Percentiles rank a stretch among this genome's conserved stretches.
Evolutionary conservation across 37 sponge, comb jelly and placozoan species (phyloP).

Genomic region (Chondrosia reniformis): DNA sequence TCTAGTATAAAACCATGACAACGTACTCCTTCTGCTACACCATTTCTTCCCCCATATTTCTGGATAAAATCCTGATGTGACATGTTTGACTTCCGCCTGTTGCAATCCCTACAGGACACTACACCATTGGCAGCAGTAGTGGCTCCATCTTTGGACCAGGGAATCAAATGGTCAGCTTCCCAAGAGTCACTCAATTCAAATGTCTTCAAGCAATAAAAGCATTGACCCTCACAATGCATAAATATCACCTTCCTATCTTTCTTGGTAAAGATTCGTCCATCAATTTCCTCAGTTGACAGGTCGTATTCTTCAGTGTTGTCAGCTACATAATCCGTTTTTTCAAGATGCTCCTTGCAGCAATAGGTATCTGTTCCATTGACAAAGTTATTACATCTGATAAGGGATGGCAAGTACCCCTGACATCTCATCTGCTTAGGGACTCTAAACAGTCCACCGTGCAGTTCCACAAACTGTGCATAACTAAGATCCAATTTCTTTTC

Average conservation of each 20-base stretch:
- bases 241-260: background rate
- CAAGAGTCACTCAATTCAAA: conserved; percentile 2
- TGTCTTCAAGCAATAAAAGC: conserved; percentile 5
- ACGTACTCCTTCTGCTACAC: background rate
- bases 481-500: background rate
- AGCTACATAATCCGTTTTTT: background rate
- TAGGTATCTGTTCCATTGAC: background rate
- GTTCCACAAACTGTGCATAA: background rate
- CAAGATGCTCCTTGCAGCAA: conserved; percentile 1
- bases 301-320: conserved; percentile 1
- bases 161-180: conserved; percentile 16
- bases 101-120: conserved; percentile 9
- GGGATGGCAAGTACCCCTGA: background rate
- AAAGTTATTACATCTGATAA: conserved; percentile 2
- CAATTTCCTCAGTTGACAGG: background rate
- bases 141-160: conserved; percentile 21
- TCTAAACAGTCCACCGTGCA: background rate
- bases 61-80: conserved; percentile 7
- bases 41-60: conserved; percentile 6
- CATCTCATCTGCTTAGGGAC: background rate
- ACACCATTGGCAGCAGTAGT: conserved; percentile 16
- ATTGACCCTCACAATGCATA: background rate
- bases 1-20: conserved; percentile 21
- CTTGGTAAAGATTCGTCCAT: conserved; percentile 22
- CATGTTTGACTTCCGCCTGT: conserved; percentile 14